phyloP scores from a whole-genome alignment of 2,113 vertebrate species.

The Xiphophorus couchianus region DNA sequence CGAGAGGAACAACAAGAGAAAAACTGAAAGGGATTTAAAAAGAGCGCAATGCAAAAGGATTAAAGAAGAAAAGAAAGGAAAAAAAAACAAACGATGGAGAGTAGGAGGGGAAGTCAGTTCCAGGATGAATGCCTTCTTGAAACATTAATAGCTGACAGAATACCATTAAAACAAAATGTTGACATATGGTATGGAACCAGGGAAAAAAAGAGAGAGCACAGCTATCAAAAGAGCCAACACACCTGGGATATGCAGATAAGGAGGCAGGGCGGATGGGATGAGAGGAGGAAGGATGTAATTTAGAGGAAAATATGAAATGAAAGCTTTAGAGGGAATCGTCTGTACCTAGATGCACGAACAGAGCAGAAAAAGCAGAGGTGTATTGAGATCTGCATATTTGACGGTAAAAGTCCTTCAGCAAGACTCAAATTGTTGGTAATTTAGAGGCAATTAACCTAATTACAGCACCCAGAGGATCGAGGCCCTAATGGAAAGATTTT shows the following conservation, averaged over 20 bases:
- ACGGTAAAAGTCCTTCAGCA: neutral
- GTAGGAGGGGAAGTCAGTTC: constrained; percentile 5
- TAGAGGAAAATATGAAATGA: constrained; percentile 29
- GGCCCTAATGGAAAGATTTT: neutral
- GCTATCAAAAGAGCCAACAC: constrained; percentile 19
- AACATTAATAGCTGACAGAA: constrained; percentile 24
- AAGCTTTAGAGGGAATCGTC: constrained; percentile 34
- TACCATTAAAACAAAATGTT: neutral
- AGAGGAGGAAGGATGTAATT: constrained; percentile 13
- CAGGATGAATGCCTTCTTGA: constrained; percentile 15
- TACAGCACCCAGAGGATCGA: neutral
- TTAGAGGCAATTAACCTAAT: neutral
- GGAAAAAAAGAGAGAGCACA: constrained; percentile 6
- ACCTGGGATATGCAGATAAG: constrained; percentile 48
- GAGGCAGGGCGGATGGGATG: neutral
- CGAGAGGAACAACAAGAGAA: constrained; percentile 8
- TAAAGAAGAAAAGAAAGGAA: constrained; percentile 2
- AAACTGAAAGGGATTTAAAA: neutral
- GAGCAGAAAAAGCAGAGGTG: constrained; percentile 5
- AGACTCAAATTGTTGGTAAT: constrained; percentile 4
- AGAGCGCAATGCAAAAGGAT: neutral
- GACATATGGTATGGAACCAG: constrained; percentile 8
- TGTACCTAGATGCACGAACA: neutral
- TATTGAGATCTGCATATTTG: constrained; percentile 10
- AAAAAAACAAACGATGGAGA: constrained; percentile 5